Base-by-base conservation (phyloP, 2,797 vertebrate genomes). In the Nannoperca australis region DNA sequence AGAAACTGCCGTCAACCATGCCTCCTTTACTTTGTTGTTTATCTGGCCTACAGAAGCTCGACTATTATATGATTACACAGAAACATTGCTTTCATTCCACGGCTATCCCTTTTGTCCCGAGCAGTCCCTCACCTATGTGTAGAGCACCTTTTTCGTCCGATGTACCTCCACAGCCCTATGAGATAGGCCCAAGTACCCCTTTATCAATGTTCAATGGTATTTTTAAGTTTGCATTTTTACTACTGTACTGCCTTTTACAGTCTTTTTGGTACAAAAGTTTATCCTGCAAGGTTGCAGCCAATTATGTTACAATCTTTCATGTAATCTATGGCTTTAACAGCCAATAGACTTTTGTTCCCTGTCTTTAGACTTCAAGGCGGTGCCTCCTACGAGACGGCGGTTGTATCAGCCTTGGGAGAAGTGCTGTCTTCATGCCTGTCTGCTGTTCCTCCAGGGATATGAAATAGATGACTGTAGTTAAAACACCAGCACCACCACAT, bases 251-350 rank as follows among this genome's bases (percentile, higher is more conserved):
- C 32, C 32, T 4, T 32, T 32, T 34, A 5, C 7, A 38, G 13
- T 12, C 0, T 54, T 61, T 55, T 55, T 18, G 17, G 15, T 18
- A 45, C 44, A 17, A 45, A 45, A 36, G 9, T 44, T 38, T 10
- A 2, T 38, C 36, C 36, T 11, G 36, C 36, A 24, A n/a, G 30
- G 42, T 73, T 76, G 65, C 81, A 77, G 78, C 65, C 82, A 83
- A 68, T 78, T 71, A 78, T 58, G 54, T 54, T 73, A 38, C 55
- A 73, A 68, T 82, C 76, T 79, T 44, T 78, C 73, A 65, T 82
- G 65, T 80, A 81, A 78, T 83, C 80, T 83, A 58, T 76, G 69
- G 22, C 67, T 80, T 83, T 73, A 79, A 49, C 32, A 32, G 27
- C 36, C 56, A 30, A 10, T 20, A 7, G 76, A 65, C 54, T 59